These are phyloP conservation scores for Cyprinella venusta DNA, from an alignment of 2,797 vertebrate genomes.

Conservation along the genomic window DNA sequence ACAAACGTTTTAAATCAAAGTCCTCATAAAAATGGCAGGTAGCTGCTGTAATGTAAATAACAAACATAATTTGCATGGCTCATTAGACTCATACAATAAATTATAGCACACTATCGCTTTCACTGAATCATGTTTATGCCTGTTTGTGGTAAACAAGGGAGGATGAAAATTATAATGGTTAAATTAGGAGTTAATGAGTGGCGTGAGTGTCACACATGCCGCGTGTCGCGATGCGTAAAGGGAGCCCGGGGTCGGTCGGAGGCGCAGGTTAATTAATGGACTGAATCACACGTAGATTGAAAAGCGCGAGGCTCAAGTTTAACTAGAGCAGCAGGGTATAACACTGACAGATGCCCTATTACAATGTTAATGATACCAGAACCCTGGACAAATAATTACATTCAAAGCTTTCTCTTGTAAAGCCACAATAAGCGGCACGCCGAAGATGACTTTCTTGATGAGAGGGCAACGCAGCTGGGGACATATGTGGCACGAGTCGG, in stretches of 20 bases:
- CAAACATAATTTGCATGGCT: constrained; percentile 66
- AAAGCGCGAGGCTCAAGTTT: constrained; percentile 59
- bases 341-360: constrained; percentile 83
- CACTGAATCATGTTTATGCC: constrained; percentile 39
- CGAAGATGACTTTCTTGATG: constrained; percentile 64
- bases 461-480: constrained; percentile 56
- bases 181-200: constrained; percentile 55
- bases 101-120: constrained; percentile 1
- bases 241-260: constrained; percentile 57
- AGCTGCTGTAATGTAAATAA: constrained; percentile 58
- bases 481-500: constrained; percentile 68
- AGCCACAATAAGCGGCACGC: constrained; percentile 70
- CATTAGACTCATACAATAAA: constrained; percentile 62
- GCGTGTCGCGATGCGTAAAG: constrained; percentile 36
- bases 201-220: constrained; percentile 44
- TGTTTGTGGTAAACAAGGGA: constrained; percentile 58
- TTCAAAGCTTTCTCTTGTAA: constrained; percentile 75
- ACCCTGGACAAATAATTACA: constrained; percentile 76
- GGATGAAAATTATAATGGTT: constrained; percentile 52
- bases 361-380: constrained; percentile 80
- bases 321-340: constrained; percentile 73
- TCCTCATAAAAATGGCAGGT: constrained; percentile 68
- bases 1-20: constrained; percentile 64
- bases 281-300: constrained; percentile 65
- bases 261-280: constrained; percentile 81